A percentile compares a stretch with the other conserved stretches of the same genome.
Evolutionary conservation across 2,113 vertebrate genomes (phyloP).

Genomic region (Albula goreensis): DNA sequence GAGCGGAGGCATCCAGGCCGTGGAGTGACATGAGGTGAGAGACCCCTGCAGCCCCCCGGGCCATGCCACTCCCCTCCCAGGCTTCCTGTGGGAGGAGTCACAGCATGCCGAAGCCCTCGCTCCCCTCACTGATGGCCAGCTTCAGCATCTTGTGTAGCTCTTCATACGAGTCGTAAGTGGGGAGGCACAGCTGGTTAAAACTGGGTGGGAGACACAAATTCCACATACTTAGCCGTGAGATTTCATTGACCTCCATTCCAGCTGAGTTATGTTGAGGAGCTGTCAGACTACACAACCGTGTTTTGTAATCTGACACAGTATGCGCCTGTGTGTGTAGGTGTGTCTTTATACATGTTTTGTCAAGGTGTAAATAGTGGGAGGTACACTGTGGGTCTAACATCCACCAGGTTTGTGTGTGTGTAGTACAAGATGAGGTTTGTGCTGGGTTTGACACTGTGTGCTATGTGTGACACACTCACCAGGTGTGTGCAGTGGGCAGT

Average conservation of each 20-base stretch:
- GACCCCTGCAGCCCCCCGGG: not conserved
- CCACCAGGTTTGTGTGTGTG: too few species aligned
- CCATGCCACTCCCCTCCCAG: not conserved
- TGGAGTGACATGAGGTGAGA: not conserved
- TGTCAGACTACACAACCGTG: too few species aligned
- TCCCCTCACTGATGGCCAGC: slow-evolving; percentile 97
- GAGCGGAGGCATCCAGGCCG: not conserved
- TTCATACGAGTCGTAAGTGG: slow-evolving; percentile 97
- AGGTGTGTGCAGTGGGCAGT: slow-evolving; percentile 96
- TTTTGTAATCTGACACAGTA: too few species aligned
- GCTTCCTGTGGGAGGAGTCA: slow-evolving; percentile 60
- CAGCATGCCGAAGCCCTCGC: slow-evolving; percentile 98
- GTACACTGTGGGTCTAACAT: not conserved
- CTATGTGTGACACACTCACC: slow-evolving; percentile 61
- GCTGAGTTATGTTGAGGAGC: too few species aligned
- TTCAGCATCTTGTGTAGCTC: slow-evolving; percentile 98
- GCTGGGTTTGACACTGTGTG: not conserved
- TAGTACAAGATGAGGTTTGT: not conserved
- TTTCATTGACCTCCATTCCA: too few species aligned
- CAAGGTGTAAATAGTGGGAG: not conserved
- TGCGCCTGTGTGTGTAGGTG: not conserved
- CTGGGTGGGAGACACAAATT: slow-evolving; percentile 60
- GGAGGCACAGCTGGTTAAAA: slow-evolving; percentile 99
- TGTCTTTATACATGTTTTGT: not conserved
- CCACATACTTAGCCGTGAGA: too few species aligned